These are phyloP conservation scores for Pachyrhynchus sulphureomaculatus DNA, from an alignment of 1,140 invertebrate genomes.

Conservation along the genomic window DNA sequence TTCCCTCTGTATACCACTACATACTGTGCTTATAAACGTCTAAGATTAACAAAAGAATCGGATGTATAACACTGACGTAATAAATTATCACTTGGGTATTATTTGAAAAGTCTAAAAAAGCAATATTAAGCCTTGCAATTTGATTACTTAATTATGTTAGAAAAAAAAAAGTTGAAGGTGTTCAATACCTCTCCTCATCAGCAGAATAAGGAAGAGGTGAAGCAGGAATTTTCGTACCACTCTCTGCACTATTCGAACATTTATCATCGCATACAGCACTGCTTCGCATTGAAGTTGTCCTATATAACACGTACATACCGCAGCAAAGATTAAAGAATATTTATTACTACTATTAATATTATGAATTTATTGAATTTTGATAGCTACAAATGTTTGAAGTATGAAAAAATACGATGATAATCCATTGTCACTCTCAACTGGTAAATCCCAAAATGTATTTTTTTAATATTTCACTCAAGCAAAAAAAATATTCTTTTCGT, in stretches of 20 bases:
- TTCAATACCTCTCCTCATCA: slow-evolving; percentile 43
- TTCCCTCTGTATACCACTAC: too few species aligned
- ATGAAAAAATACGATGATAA: too few species aligned
- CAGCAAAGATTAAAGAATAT: not conserved
- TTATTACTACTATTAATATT: not conserved
- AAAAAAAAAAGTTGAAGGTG: slow-evolving; percentile 18
- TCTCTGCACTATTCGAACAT: slow-evolving; percentile 38
- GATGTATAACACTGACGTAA: not conserved
- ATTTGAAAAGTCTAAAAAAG: slow-evolving; percentile 6
- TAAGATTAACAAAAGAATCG: not conserved
- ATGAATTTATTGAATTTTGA: not conserved
- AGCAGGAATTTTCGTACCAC: slow-evolving; percentile 40
- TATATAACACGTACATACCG: slow-evolving; percentile 31
- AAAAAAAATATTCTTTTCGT: too few species aligned
- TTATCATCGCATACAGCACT: slow-evolving; percentile 35
- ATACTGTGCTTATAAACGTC: not conserved
- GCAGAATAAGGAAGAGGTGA: slow-evolving; percentile 35
- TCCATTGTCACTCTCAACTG: too few species aligned
- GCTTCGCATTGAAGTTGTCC: slow-evolving; percentile 29
- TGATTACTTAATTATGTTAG: slow-evolving; percentile 5
- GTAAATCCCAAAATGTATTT: too few species aligned
- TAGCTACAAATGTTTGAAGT: not conserved
- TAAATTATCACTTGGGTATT: too few species aligned
- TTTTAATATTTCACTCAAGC: too few species aligned
- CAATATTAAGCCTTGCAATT: slow-evolving; percentile 7